Percentiles rank a stretch among this genome's conserved stretches.
phyloP scores from a whole-genome alignment of 53 echinoderm and acorn worm genomes.

The Apostichopus leukothele region DNA sequence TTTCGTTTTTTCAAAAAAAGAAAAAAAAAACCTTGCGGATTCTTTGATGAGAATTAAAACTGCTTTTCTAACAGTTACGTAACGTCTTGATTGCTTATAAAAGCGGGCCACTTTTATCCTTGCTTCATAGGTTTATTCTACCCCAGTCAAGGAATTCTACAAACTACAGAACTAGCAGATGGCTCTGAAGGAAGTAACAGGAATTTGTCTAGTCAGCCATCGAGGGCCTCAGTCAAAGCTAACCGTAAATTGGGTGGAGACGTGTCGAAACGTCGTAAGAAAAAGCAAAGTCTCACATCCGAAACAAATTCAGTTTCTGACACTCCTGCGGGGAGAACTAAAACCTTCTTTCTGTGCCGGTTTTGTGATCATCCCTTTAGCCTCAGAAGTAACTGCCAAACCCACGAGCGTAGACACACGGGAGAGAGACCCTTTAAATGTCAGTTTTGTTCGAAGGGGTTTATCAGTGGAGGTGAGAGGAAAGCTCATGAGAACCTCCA shows the following conservation, averaged over 20 bases:
- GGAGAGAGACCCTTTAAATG: constrained; percentile 57
- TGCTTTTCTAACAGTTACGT: no score
- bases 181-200: neutral
- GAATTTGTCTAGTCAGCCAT: neutral
- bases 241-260: neutral
- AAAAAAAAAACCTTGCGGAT: no score
- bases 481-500: constrained; percentile 50
- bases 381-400: neutral
- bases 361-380: constrained; percentile 3
- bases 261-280: neutral
- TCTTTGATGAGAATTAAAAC: no score
- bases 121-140: constrained; percentile 2
- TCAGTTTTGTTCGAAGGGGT: constrained; percentile 48
- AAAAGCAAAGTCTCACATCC: neutral
- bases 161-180: neutral
- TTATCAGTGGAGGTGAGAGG: constrained; percentile 47
- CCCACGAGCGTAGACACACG: constrained; percentile 52
- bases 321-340: neutral
- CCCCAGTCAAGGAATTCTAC: neutral
- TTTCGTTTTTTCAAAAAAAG: no score
- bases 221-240: neutral
- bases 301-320: neutral
- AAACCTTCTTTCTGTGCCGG: constrained; percentile 3
- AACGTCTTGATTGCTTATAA: no score
- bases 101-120: neutral